Evolutionary conservation across 2,797 vertebrate species (phyloP).

Genomic region (Anas flavirostris): DNA sequence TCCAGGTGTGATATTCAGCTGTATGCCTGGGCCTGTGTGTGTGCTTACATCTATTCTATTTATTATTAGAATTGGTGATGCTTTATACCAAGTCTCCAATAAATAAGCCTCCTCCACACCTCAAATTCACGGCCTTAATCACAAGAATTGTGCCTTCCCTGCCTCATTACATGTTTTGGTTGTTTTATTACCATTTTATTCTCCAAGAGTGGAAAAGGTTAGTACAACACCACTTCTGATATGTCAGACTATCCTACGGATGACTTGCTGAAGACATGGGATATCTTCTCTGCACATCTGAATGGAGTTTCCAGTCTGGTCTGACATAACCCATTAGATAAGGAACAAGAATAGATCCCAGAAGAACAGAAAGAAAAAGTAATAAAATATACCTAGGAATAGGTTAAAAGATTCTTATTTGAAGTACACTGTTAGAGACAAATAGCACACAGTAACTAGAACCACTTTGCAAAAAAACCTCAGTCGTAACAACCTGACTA

Average conservation of each 20-base stretch:
- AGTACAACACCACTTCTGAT: constrained; percentile 10
- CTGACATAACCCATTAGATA: not conserved
- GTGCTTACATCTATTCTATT: not conserved
- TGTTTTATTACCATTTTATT: constrained; percentile 26
- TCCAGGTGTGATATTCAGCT: not conserved
- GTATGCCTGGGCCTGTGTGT: not conserved
- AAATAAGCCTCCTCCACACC: accelerated
- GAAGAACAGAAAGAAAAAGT: not conserved
- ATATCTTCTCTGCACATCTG: not conserved
- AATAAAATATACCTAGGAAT: not conserved
- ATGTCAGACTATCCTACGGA: not conserved
- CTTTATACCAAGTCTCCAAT: not conserved
- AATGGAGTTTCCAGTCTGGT: not conserved
- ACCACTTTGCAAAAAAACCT: not conserved
- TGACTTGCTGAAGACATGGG: not conserved
- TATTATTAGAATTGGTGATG: not conserved
- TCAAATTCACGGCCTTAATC: not conserved
- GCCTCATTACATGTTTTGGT: not conserved
- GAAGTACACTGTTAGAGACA: not conserved
- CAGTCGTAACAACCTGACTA: not conserved
- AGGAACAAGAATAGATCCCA: not conserved
- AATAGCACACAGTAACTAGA: constrained; percentile 8
- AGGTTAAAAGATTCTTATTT: not conserved
- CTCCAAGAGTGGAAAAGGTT: not conserved
- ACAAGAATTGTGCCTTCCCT: not conserved